Base-by-base conservation (phyloP, 2,888 invertebrate species). In the Agapostemon virescens region DNA sequence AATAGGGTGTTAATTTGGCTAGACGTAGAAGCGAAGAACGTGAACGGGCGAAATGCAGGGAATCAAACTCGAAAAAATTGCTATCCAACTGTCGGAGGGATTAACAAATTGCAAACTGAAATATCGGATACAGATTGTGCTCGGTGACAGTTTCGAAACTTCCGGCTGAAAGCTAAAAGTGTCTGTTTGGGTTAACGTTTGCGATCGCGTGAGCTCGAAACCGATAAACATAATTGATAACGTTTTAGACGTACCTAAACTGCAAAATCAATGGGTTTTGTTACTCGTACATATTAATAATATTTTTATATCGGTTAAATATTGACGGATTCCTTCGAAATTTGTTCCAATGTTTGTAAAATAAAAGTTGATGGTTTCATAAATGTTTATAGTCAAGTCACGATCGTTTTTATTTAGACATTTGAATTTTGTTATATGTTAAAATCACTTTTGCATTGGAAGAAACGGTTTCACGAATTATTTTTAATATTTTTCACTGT, bases 71-170 rank as follows among this genome's bases (percentile, higher is more conserved):
- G 26, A 55, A 38, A 58, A 69, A 68, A 30, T 45, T 49, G 40
- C 63, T 63, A 63, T n/a, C 20, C 36, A n/a, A n/a, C 63, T 63
- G 63, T 63, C 63, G 11, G 13, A 11, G 36, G 33, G 63, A 63
- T 63, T 63, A 63, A 36, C 33, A 36, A 63, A 63, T 36, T 36
- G 63, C 36, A 36, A 63, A 63, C n/a, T 63, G 63, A 63, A 63
- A 63, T 63, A 36, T 63, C n/a, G 36, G n/a, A n/a, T 5, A 9
- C 36, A 38, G 63, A 63, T 36, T n/a, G 63, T 13, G 36, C 63
- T n/a, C 5, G 20, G n/a, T 33, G 36, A 63, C 63, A 63, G 20
- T 63, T 33, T 33, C 11, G 36, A 63, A 36, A 36, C 20, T 63
- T 63, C 36, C 1, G 6, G 36, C 13, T 63, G 13, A 33, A 36